phyloP scores from a whole-genome alignment of 2,797 vertebrate species.

The Labeo calbasu region DNA sequence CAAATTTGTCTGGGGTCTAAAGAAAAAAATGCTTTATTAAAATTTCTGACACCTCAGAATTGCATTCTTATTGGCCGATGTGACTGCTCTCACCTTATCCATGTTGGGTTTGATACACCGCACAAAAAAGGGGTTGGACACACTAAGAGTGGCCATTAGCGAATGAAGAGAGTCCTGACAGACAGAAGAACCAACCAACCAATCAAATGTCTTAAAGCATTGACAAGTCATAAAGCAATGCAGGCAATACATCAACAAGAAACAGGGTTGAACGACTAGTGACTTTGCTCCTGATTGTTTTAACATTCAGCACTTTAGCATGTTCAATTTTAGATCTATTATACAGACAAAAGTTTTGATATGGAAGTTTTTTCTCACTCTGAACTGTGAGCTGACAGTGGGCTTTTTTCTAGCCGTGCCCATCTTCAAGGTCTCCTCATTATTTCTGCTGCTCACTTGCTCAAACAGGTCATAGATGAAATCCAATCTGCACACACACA shows the following conservation, averaged over 20 bases:
- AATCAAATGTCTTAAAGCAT: constrained; percentile 1
- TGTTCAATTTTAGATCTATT: neutral
- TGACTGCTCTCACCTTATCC: constrained; percentile 80
- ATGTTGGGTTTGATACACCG: constrained; percentile 95
- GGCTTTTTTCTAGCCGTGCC: constrained; percentile 91
- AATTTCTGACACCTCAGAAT: neutral
- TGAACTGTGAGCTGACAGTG: constrained; percentile 95
- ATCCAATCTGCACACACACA: constrained; percentile 79
- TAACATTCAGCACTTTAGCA: neutral
- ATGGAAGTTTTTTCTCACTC: constrained; percentile 76
- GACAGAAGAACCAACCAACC: constrained; percentile 41
- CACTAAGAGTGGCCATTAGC: constrained; percentile 89
- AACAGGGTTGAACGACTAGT: neutral
- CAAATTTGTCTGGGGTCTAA: constrained; percentile 84
- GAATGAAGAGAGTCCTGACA: constrained; percentile 89
- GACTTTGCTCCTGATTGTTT: neutral
- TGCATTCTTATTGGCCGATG: neutral
- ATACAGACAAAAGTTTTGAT: neutral
- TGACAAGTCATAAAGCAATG: neutral
- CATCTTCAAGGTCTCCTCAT: constrained; percentile 89
- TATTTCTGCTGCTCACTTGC: constrained; percentile 88
- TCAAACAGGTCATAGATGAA: constrained; percentile 97
- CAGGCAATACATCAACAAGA: neutral
- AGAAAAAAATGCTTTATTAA: neutral
- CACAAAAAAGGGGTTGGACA: constrained; percentile 93